Conservation (phyloP, 2,888 invertebrate species). For the Corbicula japonica region DNA sequence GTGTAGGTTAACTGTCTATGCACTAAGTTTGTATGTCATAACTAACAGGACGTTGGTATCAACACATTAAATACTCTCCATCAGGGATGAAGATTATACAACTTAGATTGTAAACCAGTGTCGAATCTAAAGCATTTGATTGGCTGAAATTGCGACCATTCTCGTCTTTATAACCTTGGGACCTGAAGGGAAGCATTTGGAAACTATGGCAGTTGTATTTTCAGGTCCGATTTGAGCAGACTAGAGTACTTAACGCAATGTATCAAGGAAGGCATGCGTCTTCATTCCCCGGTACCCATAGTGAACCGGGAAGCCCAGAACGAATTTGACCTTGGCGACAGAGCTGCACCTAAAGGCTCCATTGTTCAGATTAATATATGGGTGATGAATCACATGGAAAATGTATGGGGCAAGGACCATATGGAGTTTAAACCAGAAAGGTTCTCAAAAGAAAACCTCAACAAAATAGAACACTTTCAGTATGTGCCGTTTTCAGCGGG, state of each 20-base stretch:
- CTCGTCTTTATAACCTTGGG: no score
- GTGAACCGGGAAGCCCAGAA: slow-evolving; percentile 74
- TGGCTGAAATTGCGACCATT: no score
- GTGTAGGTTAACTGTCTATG: no score
- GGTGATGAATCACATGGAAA: slow-evolving; percentile 73
- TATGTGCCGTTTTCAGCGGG: slow-evolving; percentile 69
- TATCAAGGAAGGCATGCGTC: slow-evolving; percentile 81
- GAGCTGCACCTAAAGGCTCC: slow-evolving; percentile 69
- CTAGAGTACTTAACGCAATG: slow-evolving; percentile 77
- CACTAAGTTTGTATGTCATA: no score
- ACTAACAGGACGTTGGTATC: no score
- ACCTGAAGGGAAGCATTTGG: no score
- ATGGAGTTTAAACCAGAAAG: slow-evolving; percentile 62
- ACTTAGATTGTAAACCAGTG: no score
- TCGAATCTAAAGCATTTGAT: no score
- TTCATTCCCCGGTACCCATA: slow-evolving; percentile 79
- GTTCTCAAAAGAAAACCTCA: slow-evolving; percentile 60
- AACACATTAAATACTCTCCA: no score
- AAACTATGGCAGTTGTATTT: no score
- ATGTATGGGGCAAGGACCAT: slow-evolving; percentile 61
- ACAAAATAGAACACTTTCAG: slow-evolving; percentile 54
- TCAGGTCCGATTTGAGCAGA: slow-evolving; percentile 77
- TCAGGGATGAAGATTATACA: no score
- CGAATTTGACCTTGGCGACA: slow-evolving; percentile 76
- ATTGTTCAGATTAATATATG: slow-evolving; percentile 70